phyloP scores from a whole-genome alignment of 2,797 vertebrate genomes.

The Furcifer pardalis region DNA sequence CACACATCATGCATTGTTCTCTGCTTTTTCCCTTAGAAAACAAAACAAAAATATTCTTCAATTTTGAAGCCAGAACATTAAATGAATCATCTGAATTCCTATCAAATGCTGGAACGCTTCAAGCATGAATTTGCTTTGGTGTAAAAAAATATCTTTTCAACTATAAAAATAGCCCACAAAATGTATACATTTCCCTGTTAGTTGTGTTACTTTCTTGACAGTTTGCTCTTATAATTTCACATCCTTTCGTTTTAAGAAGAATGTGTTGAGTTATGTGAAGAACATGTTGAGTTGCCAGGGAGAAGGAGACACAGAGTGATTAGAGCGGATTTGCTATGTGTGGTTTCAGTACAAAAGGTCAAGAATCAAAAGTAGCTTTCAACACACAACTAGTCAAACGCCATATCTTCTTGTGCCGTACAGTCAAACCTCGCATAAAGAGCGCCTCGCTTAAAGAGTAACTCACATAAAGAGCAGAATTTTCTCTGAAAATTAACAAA shows the following conservation, averaged over 20 bases:
- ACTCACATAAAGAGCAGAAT: too few relatives aligned
- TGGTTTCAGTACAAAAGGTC: conserved; percentile 8
- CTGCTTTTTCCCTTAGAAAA: too few relatives aligned
- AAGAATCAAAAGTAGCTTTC: conserved; percentile 19
- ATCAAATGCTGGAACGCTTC: conserved; percentile 27
- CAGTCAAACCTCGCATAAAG: too few relatives aligned
- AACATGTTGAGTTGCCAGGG: conserved; percentile 6
- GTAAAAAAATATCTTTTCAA: conserved; percentile 36
- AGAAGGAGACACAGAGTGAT: background rate
- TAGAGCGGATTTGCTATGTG: conserved; percentile 16
- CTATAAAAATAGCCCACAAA: conserved; percentile 59
- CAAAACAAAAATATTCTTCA: background rate
- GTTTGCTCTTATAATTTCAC: conserved; percentile 28
- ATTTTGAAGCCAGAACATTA: conserved; percentile 26
- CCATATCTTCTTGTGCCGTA: too few relatives aligned
- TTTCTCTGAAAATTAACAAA: too few relatives aligned
- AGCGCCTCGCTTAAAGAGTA: too few relatives aligned
- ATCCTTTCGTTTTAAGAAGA: conserved; percentile 40
- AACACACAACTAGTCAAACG: conserved; percentile 7
- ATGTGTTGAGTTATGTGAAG: background rate
- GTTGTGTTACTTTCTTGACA: conserved; percentile 39
- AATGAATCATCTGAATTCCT: conserved; percentile 38
- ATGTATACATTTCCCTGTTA: conserved; percentile 34
- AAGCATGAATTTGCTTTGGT: conserved; percentile 16
- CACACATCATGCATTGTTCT: background rate